Conservation (phyloP, 2,113 vertebrate genomes). For the Ivindomyrus marchei region DNA sequence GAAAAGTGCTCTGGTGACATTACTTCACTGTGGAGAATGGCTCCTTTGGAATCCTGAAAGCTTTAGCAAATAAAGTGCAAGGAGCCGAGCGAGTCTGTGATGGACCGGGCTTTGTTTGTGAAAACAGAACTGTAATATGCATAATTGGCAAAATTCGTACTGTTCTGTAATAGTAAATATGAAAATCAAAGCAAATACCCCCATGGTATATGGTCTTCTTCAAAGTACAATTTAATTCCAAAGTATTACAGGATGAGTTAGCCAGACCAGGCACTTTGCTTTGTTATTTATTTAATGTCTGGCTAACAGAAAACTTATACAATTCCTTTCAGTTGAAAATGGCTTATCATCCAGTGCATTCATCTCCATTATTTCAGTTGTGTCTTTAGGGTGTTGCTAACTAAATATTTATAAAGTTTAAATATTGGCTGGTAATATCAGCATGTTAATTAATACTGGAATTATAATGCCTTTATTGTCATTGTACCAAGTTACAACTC, state of each 20-base stretch:
- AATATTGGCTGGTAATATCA: neutral
- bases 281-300: neutral
- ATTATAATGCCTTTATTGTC: neutral
- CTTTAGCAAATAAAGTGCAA: constrained; percentile 54
- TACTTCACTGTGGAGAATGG: constrained; percentile 79
- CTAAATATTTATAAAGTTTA: neutral
- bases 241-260: neutral
- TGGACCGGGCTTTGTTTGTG: constrained; percentile 11
- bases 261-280: neutral
- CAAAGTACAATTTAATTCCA: neutral
- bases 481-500: neutral
- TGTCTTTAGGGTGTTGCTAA: neutral
- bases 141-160: neutral
- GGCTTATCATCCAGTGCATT: neutral
- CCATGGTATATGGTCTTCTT: neutral
- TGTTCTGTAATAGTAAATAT: neutral
- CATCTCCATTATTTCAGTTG: neutral
- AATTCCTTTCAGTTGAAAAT: neutral
- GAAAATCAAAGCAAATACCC: neutral
- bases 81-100: neutral
- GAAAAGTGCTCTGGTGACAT: constrained; percentile 85
- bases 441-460: neutral
- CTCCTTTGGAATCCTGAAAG: constrained; percentile 73
- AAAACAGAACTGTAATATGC: neutral
- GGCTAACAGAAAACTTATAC: neutral